Evolutionary conservation across 2,888 invertebrate species (phyloP), one percentile per base, ranked within the genome.

Genomic region (Leucophora obtusa): DNA sequence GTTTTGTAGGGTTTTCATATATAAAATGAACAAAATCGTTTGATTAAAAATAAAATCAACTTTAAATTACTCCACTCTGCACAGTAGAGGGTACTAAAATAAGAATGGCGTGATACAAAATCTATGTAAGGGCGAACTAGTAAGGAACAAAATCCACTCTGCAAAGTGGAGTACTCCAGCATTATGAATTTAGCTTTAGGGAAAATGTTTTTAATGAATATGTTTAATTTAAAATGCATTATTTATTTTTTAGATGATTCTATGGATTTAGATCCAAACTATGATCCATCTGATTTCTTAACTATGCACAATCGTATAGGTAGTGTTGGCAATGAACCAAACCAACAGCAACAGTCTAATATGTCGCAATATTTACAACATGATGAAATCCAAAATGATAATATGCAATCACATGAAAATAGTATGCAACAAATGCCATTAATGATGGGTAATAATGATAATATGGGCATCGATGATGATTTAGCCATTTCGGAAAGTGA

Each of bases 251-350:
- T 77, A 93, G 94, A 94, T 84, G 94, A 94, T 87, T 94, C 94
- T 75, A 93, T 94, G 91, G 94, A 94, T 84, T 93, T 94, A 21
- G 96, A 96, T 91, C 94, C 95, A 0, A 95, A 94, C 86, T 97
- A 97, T 89, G 96, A 97, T 91, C 96, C 96, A 0, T 95, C 96
- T 0, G 96, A 96, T 89, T 96, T 97, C 88, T 91, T 96, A 63
- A 91, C 87, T 60, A 87, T 94, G 89, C 92, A 93, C 66, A 89
- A 87, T 77, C 86, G 88, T 14, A 79, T 87, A 1, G 85, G 83
- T 11, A 7, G 28, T 28, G 7, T 28, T 28, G 6, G 69, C 14
- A 82, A 85, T 60, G 83, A 82, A 53, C 83, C 59, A 63, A 73
- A 78, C 65, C 53, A 70, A 51, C 77, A 79, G 8, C 65, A 80